Conservation (phyloP, 2,888 invertebrate species). For the Chrysolina haemoptera region DNA sequence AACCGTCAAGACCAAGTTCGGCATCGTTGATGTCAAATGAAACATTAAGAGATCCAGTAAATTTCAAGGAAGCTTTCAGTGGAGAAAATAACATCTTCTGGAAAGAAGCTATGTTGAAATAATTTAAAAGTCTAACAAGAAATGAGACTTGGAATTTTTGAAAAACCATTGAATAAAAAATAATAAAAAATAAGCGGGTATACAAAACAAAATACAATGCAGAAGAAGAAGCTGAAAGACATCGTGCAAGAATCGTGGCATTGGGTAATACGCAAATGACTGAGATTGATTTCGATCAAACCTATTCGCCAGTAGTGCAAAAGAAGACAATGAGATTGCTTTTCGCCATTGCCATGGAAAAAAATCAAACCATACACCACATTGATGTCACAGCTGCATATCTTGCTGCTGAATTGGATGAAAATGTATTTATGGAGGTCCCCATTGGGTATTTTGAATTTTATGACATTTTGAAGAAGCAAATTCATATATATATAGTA, state of each 20-base stretch:
- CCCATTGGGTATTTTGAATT: neutral
- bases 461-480: too few relatives aligned
- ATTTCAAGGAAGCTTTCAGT: neutral
- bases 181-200: neutral
- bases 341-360: neutral
- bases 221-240: neutral
- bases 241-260: neutral
- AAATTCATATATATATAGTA: neutral
- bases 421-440: neutral
- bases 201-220: slow-evolving; percentile 1
- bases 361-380: neutral
- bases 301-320: neutral
- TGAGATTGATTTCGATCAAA: neutral
- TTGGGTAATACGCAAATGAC: neutral
- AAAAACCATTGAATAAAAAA: neutral
- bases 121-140: too few relatives aligned
- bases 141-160: neutral
- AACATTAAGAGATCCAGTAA: neutral
- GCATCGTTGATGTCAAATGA: neutral
- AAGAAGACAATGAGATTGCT: neutral
- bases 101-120: neutral
- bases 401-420: neutral
- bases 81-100: neutral
- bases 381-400: neutral
- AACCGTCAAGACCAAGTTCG: neutral